Conservation (phyloP, 2,888 invertebrate genomes). For the Watsonalla binaria region DNA sequence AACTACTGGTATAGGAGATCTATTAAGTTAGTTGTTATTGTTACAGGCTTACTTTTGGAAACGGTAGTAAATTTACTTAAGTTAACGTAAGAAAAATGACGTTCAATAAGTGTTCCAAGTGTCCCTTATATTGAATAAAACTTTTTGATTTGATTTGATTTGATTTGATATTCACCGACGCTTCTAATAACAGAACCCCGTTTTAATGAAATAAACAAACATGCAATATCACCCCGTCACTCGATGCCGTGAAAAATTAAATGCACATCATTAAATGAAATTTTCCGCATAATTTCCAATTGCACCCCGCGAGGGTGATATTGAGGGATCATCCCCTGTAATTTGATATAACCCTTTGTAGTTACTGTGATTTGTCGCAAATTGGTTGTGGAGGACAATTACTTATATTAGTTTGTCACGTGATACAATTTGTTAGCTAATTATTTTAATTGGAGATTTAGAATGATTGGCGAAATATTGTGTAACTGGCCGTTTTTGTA, state of each 20-base stretch:
- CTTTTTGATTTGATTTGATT: too few relatives aligned
- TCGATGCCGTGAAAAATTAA: not conserved
- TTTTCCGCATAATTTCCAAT: slow-evolving; percentile 27
- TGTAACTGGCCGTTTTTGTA: too few relatives aligned
- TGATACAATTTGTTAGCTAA: not conserved
- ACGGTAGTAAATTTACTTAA: too few relatives aligned
- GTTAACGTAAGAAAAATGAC: too few relatives aligned
- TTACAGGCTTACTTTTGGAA: too few relatives aligned
- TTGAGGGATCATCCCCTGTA: slow-evolving; percentile 14
- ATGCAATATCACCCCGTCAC: not conserved
- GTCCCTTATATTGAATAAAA: too few relatives aligned
- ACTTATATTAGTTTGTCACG: not conserved
- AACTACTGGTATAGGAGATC: too few relatives aligned
- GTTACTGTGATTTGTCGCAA: slow-evolving; percentile 10
- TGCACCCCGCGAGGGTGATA: slow-evolving; percentile 15
- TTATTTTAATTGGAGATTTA: not conserved
- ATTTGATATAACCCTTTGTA: slow-evolving; percentile 9
- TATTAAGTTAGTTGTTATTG: too few relatives aligned
- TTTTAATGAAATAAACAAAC: too few relatives aligned
- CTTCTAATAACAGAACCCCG: too few relatives aligned
- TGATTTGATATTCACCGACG: too few relatives aligned
- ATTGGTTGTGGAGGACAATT: slow-evolving; percentile 2
- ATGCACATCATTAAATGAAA: slow-evolving; percentile 9
- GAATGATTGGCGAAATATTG: not conserved
- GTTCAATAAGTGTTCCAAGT: too few relatives aligned